phyloP scores from a whole-genome alignment of 2,797 vertebrate genomes.

The Lepus oiostolus region DNA sequence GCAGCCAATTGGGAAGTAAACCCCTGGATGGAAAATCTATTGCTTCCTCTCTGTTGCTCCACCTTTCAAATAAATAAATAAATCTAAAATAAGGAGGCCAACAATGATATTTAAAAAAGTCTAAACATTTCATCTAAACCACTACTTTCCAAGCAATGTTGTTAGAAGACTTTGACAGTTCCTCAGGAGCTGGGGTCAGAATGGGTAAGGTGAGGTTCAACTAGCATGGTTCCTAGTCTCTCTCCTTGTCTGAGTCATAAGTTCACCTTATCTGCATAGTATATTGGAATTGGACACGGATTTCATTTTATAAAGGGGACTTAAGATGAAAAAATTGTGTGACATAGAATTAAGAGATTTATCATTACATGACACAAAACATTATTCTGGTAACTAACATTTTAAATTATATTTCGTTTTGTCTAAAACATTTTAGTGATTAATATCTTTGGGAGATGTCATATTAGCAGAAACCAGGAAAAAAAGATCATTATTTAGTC shows the following conservation, averaged over 20 bases:
- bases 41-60: too few relatives aligned
- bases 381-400: not conserved
- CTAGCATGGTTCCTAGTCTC: not conserved
- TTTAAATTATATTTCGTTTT: constrained; percentile 19
- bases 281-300: not conserved
- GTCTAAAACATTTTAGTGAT: not conserved
- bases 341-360: not conserved
- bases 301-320: not conserved
- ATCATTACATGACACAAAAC: constrained; percentile 4
- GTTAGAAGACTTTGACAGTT: not conserved
- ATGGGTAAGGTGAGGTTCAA: not conserved
- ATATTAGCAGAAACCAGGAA: not conserved
- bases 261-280: not conserved
- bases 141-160: not conserved
- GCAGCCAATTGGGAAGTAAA: too few relatives aligned
- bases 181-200: not conserved
- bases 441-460: not conserved
- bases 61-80: too few relatives aligned
- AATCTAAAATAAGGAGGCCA: not conserved
- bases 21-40: too few relatives aligned
- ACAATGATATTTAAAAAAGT: not conserved
- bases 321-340: not conserved
- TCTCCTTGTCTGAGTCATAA: not conserved
- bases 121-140: not conserved
- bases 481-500: not conserved